These are phyloP conservation scores for Onychomys leucogaster DNA, from an alignment of 2,797 vertebrate genomes.

Conservation along the genomic window DNA sequence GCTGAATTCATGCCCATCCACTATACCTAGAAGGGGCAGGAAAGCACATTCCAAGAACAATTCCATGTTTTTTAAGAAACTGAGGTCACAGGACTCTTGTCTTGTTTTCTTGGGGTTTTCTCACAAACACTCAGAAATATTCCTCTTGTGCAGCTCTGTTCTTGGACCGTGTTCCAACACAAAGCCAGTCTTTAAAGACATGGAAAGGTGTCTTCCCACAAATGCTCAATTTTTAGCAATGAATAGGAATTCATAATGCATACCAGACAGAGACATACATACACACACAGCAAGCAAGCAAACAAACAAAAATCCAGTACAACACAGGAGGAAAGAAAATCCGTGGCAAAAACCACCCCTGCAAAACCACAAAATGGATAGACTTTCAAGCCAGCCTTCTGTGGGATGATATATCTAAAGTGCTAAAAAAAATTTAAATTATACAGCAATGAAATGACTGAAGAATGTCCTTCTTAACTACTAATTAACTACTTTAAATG, in stretches of 20 bases:
- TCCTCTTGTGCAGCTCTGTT: neutral
- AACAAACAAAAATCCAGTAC: neutral
- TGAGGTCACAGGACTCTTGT: neutral
- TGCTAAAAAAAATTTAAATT: neutral
- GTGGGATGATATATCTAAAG: neutral
- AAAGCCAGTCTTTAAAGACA: neutral
- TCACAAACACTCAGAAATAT: too few species aligned
- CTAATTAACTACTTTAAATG: slow-evolving; percentile 44
- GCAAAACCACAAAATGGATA: neutral
- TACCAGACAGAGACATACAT: neutral
- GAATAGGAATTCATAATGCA: neutral
- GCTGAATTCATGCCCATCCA: neutral
- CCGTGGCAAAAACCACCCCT: neutral
- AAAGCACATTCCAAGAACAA: neutral
- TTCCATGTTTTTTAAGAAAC: neutral
- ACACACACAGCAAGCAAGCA: neutral
- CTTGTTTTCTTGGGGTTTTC: neutral
- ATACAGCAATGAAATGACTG: neutral
- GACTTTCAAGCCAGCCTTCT: neutral
- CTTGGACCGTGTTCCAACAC: neutral
- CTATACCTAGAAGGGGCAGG: neutral
- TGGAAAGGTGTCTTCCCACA: neutral
- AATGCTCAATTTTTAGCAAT: neutral
- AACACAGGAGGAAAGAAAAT: neutral
- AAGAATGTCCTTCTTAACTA: neutral